These are phyloP conservation scores for Yponomeuta malinellus DNA, from an alignment of 2,888 invertebrate species.

Conservation along the genomic window DNA sequence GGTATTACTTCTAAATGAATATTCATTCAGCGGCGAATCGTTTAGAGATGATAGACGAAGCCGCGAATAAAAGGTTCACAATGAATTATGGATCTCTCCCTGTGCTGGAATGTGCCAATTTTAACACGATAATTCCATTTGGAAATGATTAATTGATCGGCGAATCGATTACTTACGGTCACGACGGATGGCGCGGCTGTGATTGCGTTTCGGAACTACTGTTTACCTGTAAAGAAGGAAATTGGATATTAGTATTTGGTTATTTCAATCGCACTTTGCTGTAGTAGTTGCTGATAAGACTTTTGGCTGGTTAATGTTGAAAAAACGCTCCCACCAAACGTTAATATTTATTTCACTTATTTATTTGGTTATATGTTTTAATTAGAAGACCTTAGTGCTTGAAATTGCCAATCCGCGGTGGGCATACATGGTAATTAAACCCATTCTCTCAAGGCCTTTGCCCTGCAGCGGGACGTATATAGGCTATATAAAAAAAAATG, in stretches of 20 bases:
- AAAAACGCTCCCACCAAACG: no score
- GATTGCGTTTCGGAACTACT: neutral
- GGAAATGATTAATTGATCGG: constrained; percentile 37
- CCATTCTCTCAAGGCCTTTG: no score
- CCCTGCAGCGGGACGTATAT: no score
- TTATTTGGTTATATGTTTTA: neutral
- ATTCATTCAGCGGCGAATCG: constrained; percentile 71
- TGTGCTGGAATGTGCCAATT: constrained; percentile 46
- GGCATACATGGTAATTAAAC: no score
- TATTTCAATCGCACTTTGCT: neutral
- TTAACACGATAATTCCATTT: constrained; percentile 30
- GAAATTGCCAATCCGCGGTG: no score
- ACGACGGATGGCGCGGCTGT: neutral
- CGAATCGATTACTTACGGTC: constrained; percentile 17
- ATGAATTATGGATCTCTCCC: constrained; percentile 59
- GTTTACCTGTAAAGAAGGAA: neutral
- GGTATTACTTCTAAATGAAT: constrained; percentile 70
- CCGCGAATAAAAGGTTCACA: constrained; percentile 57
- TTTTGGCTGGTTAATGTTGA: neutral
- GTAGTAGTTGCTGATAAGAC: neutral
- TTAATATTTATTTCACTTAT: neutral
- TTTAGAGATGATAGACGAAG: constrained; percentile 71
- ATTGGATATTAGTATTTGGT: neutral
- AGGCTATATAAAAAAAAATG: no score
- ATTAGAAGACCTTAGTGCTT: no score